Conservation (phyloP, 2,888 invertebrate genomes). For the Rosalia funebris region DNA sequence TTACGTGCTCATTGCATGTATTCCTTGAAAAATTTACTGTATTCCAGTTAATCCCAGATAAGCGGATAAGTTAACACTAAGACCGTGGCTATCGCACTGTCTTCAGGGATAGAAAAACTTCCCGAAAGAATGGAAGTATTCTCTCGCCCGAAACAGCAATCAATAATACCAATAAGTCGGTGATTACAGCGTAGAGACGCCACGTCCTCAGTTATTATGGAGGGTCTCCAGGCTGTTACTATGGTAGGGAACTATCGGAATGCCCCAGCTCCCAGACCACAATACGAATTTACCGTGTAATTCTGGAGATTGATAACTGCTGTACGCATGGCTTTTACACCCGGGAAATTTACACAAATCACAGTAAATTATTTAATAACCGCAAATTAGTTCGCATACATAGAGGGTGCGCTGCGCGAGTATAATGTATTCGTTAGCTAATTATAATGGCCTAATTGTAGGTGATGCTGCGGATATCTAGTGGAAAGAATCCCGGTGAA, state of each 20-base stretch:
- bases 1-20: too few relatives aligned
- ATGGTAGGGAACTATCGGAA: conserved; percentile 1
- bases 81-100: not conserved
- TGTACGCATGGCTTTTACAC: conserved; percentile 15
- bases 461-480: not conserved
- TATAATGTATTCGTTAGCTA: conserved; percentile 13
- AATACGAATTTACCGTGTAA: conserved; percentile 32
- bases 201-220: not conserved
- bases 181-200: conserved; percentile 2
- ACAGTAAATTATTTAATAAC: conserved; percentile 25
- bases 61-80: not conserved
- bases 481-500: not conserved
- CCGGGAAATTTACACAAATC: conserved; percentile 24
- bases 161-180: conserved; percentile 7
- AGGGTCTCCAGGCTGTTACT: not conserved
- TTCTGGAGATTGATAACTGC: conserved; percentile 31
- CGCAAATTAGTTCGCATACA: conserved; percentile 23
- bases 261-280: conserved; percentile 9
- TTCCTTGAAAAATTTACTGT: not conserved
- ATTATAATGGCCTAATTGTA: conserved; percentile 13
- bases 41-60: not conserved
- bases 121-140: not conserved
- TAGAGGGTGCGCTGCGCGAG: not conserved
- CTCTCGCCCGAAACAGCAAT: conserved; percentile 1
- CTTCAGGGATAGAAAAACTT: not conserved